Base-by-base conservation (phyloP, 1,140 invertebrate genomes). In the Xylocopa sonorina region DNA sequence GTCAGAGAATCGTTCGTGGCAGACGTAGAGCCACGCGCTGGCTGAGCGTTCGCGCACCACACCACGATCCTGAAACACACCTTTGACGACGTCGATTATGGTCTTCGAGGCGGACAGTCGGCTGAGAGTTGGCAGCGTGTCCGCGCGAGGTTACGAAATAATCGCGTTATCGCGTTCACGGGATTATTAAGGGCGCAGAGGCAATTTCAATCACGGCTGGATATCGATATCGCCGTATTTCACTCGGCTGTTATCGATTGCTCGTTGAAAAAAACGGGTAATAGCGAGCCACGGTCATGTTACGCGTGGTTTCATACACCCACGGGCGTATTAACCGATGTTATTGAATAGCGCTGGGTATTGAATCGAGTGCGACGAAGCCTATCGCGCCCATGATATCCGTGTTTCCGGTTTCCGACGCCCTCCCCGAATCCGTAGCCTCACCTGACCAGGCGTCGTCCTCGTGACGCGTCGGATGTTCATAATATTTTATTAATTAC, bases 401-500 rank as follows among this genome's bases (percentile, higher is more conserved):
- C 53, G 14, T 43, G 43, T 29, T 68, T 68, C 66, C 75, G 75
- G 41, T 16, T 21, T 12, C 75, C 10, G 60, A 14, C 24, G 24
- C 18, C 4, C 60, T n/a, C n/a, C 29, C 41, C 32, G 38, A 62
- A 51, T 62, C 41, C 55, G 34, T 41, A 68, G 27, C 41, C 29
- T 29, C 63, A 68, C 55, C 66, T 63, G 79, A 72, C 29, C 46
- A 24, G 14, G 29, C 32, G 58, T 82, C 63, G 14, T 66, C 27
- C 71, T 83, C 66, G 78, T 62, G 80, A 84, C 72, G 53, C 66
- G 57, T 67, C 78, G 67, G 71, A 72, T 80, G 48, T 58, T 80
- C 60, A 63, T 80, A 83, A 74, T 80, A 80, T 83, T 83, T 83
- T 83, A 83, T 69, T 82, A 82, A 84, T 69, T 63, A 84, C 53